These are phyloP conservation scores for Regulus satrapa DNA, from an alignment of 2,113 vertebrate genomes.

Conservation along the genomic window DNA sequence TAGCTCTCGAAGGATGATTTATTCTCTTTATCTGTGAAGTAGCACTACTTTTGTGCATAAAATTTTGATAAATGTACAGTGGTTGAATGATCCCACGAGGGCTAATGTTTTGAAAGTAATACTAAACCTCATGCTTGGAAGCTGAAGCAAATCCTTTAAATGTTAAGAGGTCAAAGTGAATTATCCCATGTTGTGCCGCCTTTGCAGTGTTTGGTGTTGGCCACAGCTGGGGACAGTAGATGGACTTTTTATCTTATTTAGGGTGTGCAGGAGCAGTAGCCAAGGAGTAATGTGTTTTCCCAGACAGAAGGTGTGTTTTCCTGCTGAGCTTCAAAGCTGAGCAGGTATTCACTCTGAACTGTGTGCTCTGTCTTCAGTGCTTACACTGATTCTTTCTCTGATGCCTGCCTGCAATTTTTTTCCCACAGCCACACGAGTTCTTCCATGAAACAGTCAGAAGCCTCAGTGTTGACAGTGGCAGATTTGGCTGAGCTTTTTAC, in stretches of 20 bases:
- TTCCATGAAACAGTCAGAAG: constrained; percentile 91
- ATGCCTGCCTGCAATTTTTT: not conserved
- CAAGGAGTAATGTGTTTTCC: not conserved
- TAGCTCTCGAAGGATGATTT: not conserved
- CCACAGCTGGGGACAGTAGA: not conserved
- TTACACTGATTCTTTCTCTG: not conserved
- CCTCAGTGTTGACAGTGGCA: constrained; percentile 90
- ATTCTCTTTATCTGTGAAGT: not conserved
- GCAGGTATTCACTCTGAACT: not conserved
- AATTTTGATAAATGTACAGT: not conserved
- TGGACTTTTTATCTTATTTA: not conserved
- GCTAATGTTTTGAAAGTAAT: not conserved
- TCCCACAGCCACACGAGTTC: constrained; percentile 82
- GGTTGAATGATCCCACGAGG: not conserved
- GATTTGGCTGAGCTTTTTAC: constrained; percentile 95
- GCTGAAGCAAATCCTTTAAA: not conserved
- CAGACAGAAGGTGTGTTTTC: not conserved
- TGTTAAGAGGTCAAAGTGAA: not conserved
- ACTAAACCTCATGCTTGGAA: not conserved
- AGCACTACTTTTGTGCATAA: not conserved
- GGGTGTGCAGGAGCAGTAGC: not conserved
- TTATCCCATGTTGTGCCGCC: not conserved
- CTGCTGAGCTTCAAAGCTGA: not conserved
- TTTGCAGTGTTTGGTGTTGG: not conserved
- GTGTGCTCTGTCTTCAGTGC: not conserved